phyloP scores from a whole-genome alignment of 2,113 vertebrate species.

The Burhinus oedicnemus region DNA sequence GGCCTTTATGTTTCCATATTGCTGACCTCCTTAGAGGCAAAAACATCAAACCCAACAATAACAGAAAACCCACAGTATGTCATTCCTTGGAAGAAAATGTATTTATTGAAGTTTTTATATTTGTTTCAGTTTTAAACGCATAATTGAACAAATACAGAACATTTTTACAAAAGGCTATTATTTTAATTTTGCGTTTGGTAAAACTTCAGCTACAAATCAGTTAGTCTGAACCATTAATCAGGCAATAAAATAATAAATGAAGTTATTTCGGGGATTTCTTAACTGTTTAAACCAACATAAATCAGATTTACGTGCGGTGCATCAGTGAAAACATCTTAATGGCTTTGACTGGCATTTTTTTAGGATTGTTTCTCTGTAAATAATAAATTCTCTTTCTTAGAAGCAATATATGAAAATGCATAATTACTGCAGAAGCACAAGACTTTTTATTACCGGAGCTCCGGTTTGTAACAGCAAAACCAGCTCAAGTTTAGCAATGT shows the following conservation, averaged over 20 bases:
- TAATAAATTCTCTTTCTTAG: not conserved
- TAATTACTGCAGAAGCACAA: slow-evolving; percentile 35
- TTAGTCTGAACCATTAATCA: slow-evolving; percentile 67
- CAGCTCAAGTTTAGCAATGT: not conserved
- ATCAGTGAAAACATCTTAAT: slow-evolving; percentile 53
- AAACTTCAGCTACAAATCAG: slow-evolving; percentile 62
- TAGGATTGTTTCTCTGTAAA: slow-evolving; percentile 6
- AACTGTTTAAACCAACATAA: slow-evolving; percentile 81
- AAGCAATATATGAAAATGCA: not conserved
- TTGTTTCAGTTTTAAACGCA: slow-evolving; percentile 69
- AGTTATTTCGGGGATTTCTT: slow-evolving; percentile 78
- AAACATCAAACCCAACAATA: slow-evolving; percentile 84
- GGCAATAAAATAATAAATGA: slow-evolving; percentile 72
- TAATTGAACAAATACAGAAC: slow-evolving; percentile 72
- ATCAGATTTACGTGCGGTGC: slow-evolving; percentile 73
- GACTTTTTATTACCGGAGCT: not conserved
- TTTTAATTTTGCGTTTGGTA: slow-evolving; percentile 71
- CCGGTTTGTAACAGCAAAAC: not conserved
- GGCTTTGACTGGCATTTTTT: slow-evolving; percentile 22
- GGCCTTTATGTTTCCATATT: slow-evolving; percentile 99
- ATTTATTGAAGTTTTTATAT: slow-evolving; percentile 80
- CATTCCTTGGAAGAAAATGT: slow-evolving; percentile 76
- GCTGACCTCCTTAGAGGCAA: slow-evolving; percentile 98
- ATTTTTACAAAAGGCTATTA: slow-evolving; percentile 59
- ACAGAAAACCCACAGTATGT: slow-evolving; percentile 78